Conservation (phyloP, 2,113 vertebrate genomes). For the Burhinus oedicnemus region DNA sequence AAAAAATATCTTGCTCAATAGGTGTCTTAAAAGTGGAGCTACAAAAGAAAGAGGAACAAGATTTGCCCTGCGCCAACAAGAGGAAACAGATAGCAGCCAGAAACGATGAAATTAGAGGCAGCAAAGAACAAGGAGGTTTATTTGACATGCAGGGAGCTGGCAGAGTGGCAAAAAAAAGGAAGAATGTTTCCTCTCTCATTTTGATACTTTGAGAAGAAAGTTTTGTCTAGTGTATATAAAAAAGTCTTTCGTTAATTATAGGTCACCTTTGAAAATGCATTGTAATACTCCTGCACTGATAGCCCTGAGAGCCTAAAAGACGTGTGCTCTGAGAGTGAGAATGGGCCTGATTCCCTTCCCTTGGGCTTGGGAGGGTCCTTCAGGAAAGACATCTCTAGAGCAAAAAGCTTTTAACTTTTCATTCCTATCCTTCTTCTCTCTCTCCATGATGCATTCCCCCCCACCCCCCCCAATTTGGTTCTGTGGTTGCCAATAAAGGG, state of each 20-base stretch:
- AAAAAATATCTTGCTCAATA: background rate
- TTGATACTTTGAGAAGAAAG: background rate
- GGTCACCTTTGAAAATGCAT: background rate
- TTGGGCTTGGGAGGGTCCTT: background rate
- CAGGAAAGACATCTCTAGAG: background rate
- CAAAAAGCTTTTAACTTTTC: background rate
- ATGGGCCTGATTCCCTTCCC: background rate
- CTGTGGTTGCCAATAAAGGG: background rate
- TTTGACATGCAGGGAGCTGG: background rate
- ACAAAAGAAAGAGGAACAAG: background rate
- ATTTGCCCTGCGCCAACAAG: background rate
- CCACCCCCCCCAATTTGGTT: no score
- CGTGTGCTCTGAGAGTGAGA: background rate
- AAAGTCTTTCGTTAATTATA: background rate
- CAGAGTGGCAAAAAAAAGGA: background rate
- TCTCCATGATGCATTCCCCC: fast-evolving
- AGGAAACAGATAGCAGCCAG: background rate
- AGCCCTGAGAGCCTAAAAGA: background rate
- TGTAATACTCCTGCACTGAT: background rate
- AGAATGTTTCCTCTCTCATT: background rate
- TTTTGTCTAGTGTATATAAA: background rate
- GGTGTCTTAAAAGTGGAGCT: background rate
- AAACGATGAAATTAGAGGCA: background rate
- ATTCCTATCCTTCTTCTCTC: background rate
- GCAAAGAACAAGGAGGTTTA: background rate